Evolutionary conservation across 2,113 vertebrate genomes (phyloP), one percentile per base, ranked within the genome.

Genomic region (Hiodon alosoides): DNA sequence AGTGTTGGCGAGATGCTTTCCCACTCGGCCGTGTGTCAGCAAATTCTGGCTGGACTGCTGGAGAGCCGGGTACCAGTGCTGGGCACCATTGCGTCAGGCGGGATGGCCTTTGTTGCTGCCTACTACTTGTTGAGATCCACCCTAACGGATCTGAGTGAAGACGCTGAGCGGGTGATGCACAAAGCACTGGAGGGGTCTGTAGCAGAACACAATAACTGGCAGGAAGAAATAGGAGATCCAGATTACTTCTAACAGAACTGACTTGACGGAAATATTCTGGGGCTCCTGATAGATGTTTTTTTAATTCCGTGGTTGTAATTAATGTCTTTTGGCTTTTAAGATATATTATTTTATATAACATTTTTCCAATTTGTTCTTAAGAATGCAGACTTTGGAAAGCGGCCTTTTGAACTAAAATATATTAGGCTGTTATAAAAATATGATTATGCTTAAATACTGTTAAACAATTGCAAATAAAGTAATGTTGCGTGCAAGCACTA

Each of bases 91-190:
- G 67, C 74, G 10, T 68, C 69, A 0, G 82, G 78, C 5, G 80
- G 75, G 0, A 52, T 82, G 53, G 79, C 79, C 59, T 83, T 81
- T 7, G 47, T 76, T 46, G 67, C 75, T 52, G 67, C 59, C 31
- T 79, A 80, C 71, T 66, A 50, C 47, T 67, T 81, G 47, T 71
- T 83, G 62, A 72, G 57, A 11, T 57, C 72, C 2, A 79, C 80
- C 5, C 50, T 83, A 16, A 67, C 69, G 1, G 75, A 76, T n/a
- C 66, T 83, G 11, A 78, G 78, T 51, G 57, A 79, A 53, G 80
- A 84, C 47, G 79, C 79, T 17, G 71, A 64, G 51, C 50, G 71
- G 50, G 71, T 65, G 51, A 4, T 73, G 51, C 60, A 31, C 60
- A 73, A 48, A 53, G 71, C 71, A 4, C 71, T 73, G 59, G 51